Conservation (phyloP, 2,888 invertebrate genomes). For the Phortica magna region DNA sequence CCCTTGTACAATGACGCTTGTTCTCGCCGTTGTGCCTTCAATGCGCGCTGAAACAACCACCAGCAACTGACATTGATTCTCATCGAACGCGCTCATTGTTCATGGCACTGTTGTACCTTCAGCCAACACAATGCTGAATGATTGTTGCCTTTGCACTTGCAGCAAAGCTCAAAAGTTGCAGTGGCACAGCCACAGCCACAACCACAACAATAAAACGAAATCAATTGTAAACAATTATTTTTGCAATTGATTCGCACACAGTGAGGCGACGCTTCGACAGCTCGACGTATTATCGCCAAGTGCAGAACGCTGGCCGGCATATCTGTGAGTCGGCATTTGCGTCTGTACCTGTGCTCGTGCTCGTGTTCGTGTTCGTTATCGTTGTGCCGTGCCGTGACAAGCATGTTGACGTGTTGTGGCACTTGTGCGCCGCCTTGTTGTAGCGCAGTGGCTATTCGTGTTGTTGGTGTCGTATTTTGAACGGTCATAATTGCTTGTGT, state of each 20-base stretch:
- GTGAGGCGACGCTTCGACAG: background rate
- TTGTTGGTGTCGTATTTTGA: slow-evolving; percentile 15
- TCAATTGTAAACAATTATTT: slow-evolving; percentile 9
- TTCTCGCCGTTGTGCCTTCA: too few species aligned
- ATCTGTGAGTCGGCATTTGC: too few species aligned
- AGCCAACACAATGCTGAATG: background rate
- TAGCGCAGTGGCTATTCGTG: background rate
- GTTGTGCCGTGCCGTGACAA: background rate
- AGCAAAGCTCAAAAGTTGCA: background rate
- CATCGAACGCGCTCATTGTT: too few species aligned
- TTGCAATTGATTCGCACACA: background rate
- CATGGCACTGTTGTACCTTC: too few species aligned
- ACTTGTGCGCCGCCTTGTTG: background rate
- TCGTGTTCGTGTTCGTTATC: too few species aligned
- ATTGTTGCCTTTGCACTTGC: background rate
- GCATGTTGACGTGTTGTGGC: background rate
- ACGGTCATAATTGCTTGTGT: background rate
- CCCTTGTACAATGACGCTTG: too few species aligned
- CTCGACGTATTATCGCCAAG: background rate
- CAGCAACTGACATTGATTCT: too few species aligned
- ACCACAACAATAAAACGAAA: background rate
- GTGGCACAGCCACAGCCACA: too few species aligned
- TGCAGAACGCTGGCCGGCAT: background rate
- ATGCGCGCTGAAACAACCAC: too few species aligned
- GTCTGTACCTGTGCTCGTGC: too few species aligned